Percentiles rank a stretch among this genome's conserved stretches.
These are phyloP conservation scores for Chiloscyllium punctatum DNA, from an alignment of 2,797 vertebrate genomes.

Conservation along the genomic window DNA sequence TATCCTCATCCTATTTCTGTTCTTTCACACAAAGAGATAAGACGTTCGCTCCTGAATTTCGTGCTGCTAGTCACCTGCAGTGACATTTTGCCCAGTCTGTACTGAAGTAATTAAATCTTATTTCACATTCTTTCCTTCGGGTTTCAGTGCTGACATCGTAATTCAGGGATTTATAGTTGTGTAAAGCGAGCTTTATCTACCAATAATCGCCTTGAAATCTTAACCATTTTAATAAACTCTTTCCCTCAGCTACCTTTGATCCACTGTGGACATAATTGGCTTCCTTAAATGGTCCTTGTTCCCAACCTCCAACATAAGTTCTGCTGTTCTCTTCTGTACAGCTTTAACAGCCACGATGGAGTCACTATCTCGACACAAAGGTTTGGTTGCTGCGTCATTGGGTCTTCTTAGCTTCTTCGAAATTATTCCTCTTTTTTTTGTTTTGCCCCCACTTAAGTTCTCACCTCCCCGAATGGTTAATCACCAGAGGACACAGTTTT, in stretches of 20 bases:
- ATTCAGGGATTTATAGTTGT: not conserved
- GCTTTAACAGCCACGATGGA: too few species aligned
- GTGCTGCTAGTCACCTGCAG: not conserved
- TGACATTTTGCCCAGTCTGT: not conserved
- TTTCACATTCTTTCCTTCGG: not conserved
- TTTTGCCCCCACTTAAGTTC: not conserved
- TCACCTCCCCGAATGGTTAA: not conserved
- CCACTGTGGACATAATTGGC: too few species aligned
- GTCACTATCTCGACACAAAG: too few species aligned
- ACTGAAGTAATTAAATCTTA: not conserved
- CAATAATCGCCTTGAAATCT: not conserved
- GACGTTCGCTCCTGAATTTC: not conserved
- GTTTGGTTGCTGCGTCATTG: not conserved
- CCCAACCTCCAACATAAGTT: too few species aligned
- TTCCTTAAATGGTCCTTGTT: too few species aligned
- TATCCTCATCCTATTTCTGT: not conserved
- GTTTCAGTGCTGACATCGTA: too few species aligned
- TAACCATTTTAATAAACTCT: not conserved
- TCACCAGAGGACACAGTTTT: not conserved
- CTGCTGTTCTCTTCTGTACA: too few species aligned
- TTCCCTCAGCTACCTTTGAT: too few species aligned
- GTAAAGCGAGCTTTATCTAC: not conserved
- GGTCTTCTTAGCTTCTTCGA: not conserved
- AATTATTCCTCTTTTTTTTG: not conserved
- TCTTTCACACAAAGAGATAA: not conserved